Evolutionary conservation across 2,113 vertebrate genomes (phyloP).

Genomic region (Brachyistius frenatus): DNA sequence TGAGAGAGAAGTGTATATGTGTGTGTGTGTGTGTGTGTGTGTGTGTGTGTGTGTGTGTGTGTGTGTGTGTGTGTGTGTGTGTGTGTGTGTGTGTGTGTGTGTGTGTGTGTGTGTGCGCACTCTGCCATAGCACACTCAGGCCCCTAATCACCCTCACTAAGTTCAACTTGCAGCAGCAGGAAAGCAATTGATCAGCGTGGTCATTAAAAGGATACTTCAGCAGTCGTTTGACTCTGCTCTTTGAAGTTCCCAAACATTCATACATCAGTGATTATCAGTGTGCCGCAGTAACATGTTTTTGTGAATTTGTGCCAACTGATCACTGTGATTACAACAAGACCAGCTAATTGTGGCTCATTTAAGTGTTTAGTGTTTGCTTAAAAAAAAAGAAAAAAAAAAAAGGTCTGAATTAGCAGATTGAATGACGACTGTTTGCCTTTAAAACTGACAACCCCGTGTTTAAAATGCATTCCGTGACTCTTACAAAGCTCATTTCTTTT

Average conservation of each 20-base stretch:
- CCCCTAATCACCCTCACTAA: slow-evolving; percentile 60
- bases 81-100: not conserved
- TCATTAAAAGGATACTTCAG: slow-evolving; percentile 60
- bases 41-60: not conserved
- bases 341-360: slow-evolving; percentile 31
- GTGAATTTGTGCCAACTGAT: slow-evolving; percentile 80
- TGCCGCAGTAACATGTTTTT: slow-evolving; percentile 70
- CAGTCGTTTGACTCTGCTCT: slow-evolving; percentile 56
- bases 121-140: slow-evolving; percentile 17
- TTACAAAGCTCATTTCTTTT: slow-evolving; percentile 71
- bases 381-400: not conserved
- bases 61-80: slow-evolving; percentile 9
- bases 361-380: slow-evolving; percentile 49
- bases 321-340: slow-evolving; percentile 66
- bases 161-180: slow-evolving; percentile 48
- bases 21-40: not conserved
- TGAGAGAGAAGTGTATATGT: not conserved
- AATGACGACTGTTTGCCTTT: slow-evolving; percentile 65
- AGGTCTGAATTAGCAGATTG: slow-evolving; percentile 74
- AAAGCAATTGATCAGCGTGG: slow-evolving; percentile 56
- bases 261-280: slow-evolving; percentile 65
- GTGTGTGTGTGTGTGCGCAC: slow-evolving; percentile 10
- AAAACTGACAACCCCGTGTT: slow-evolving; percentile 65
- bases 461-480: slow-evolving; percentile 71
- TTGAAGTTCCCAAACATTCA: slow-evolving; percentile 72